These are phyloP conservation scores for Cyprinus carpio DNA, from an alignment of 2,113 vertebrate species.

Conservation along the genomic window DNA sequence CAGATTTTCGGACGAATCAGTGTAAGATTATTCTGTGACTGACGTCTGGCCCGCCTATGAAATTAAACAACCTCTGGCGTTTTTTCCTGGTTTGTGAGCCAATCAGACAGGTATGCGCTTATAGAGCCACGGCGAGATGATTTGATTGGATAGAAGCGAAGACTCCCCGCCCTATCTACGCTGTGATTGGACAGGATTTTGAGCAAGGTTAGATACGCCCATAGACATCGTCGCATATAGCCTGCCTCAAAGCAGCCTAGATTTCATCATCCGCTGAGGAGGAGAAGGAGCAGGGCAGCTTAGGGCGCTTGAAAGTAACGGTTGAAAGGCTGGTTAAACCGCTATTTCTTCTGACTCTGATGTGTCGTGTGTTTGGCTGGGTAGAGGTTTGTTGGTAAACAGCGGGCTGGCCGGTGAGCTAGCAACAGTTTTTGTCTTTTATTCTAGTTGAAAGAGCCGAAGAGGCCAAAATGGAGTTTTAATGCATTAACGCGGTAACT, in stretches of 20 bases:
- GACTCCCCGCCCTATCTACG: rapidly evolving
- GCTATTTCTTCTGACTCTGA: background rate
- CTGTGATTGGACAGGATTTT: constrained; percentile 61
- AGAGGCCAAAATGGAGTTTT: constrained; percentile 73
- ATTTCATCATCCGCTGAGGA: constrained; percentile 48
- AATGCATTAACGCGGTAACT: constrained; percentile 72
- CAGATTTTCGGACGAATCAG: constrained; percentile 59
- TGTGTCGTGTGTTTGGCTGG: background rate
- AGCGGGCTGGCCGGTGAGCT: constrained; percentile 50
- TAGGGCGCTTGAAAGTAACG: background rate
- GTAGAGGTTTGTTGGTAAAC: background rate
- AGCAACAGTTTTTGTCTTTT: constrained; percentile 31
- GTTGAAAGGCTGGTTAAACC: background rate
- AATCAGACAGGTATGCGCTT: constrained; percentile 2
- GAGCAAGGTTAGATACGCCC: background rate
- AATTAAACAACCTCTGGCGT: rapidly evolving
- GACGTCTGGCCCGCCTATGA: constrained; percentile 53
- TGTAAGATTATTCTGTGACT: rapidly evolving
- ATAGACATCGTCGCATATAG: constrained; percentile 49
- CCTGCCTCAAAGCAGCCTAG: background rate
- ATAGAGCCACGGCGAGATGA: background rate
- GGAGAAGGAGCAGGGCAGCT: background rate
- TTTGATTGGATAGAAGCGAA: constrained; percentile 49
- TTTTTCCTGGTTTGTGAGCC: constrained; percentile 7
- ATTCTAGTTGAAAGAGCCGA: constrained; percentile 46